Conservation (phyloP, 1,140 invertebrate genomes). For the Amphibalanus amphitrite region DNA sequence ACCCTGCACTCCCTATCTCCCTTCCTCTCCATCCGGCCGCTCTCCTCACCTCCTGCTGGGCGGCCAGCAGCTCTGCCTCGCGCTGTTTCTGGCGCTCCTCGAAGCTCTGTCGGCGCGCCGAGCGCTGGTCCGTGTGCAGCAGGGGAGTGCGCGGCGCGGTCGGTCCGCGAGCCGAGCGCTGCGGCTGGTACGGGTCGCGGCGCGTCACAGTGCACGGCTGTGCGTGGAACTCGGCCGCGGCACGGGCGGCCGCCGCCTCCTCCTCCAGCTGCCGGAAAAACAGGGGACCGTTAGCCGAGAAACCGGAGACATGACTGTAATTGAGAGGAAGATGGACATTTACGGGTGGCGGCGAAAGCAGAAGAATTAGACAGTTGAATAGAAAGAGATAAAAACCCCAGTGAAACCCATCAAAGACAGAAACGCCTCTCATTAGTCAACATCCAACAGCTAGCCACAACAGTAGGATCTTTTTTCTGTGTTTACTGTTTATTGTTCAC, state of each 20-base stretch:
- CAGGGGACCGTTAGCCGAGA: slow-evolving; percentile 18
- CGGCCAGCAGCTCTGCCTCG: slow-evolving; percentile 22
- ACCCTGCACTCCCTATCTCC: background rate
- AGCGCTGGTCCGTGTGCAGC: slow-evolving; percentile 31
- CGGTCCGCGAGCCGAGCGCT: slow-evolving; percentile 24
- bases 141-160: slow-evolving; percentile 28
- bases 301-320: slow-evolving; percentile 23
- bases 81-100: slow-evolving; percentile 28
- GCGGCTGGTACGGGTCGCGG: slow-evolving; percentile 34
- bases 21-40: background rate
- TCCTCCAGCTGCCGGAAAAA: slow-evolving; percentile 19
- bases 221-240: slow-evolving; percentile 27
- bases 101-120: slow-evolving; percentile 28
- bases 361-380: no score
- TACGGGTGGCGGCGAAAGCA: no score
- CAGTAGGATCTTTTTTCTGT: no score
- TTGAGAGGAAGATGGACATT: slow-evolving; percentile 5
- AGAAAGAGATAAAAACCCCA: no score
- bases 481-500: no score
- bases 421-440: no score
- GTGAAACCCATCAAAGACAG: no score
- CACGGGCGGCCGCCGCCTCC: slow-evolving; percentile 12
- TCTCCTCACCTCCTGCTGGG: slow-evolving; percentile 14
- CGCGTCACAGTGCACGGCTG: slow-evolving; percentile 28
- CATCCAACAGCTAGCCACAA: no score